Percentiles rank a stretch among this genome's conserved stretches.
These are phyloP conservation scores for Balaenoptera acutorostrata DNA, from an alignment of 2,113 vertebrate genomes.

Conservation along the genomic window DNA sequence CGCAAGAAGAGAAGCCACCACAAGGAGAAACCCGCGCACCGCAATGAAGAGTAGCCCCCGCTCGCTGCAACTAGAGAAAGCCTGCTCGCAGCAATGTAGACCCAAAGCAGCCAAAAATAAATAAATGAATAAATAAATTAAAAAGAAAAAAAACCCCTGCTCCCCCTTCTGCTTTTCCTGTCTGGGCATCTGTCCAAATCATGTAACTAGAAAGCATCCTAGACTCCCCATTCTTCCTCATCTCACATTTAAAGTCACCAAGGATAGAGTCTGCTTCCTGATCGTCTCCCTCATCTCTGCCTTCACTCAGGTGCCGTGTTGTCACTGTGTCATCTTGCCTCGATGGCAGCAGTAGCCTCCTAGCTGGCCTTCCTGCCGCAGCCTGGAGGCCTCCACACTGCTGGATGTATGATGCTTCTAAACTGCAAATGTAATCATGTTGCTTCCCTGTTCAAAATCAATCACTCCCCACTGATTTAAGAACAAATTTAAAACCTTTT, in stretches of 20 bases:
- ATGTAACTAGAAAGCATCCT: not conserved
- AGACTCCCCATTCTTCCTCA: not conserved
- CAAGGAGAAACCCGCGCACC: too few species aligned
- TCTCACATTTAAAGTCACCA: too few species aligned
- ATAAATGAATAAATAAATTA: not conserved
- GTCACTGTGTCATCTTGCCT: not conserved
- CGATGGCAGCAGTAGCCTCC: not conserved
- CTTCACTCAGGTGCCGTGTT: not conserved
- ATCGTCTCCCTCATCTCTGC: rapidly evolving
- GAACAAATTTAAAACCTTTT: not conserved
- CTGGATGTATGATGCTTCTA: not conserved
- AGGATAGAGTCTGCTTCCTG: not conserved
- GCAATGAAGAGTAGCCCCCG: too few species aligned
- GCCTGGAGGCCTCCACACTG: not conserved
- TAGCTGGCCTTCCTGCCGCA: not conserved
- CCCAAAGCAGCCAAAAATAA: not conserved
- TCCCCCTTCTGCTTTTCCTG: not conserved
- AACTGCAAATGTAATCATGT: too few species aligned
- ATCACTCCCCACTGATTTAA: not conserved
- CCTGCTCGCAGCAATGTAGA: not conserved
- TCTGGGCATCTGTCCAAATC: not conserved
- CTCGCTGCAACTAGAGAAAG: not conserved
- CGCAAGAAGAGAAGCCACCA: not conserved
- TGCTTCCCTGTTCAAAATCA: too few species aligned
- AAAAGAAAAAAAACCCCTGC: too few species aligned